Base-by-base conservation (phyloP, 2,888 invertebrate genomes). In the Penaeus monodon region DNA sequence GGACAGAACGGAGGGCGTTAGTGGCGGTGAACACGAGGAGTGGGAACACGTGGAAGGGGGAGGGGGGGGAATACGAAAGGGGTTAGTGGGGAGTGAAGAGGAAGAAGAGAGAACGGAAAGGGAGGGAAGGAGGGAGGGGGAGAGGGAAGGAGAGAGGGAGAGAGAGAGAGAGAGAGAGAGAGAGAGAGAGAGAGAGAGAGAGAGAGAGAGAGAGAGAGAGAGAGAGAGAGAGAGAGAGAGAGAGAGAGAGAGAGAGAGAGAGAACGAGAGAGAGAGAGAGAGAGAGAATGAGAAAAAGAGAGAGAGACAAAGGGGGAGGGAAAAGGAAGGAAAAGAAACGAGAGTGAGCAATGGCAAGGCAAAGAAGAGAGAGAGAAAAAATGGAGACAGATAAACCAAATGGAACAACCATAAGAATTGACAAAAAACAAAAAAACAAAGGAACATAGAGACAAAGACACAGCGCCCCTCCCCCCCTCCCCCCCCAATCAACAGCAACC, bases 91-190 rank as follows among this genome's bases (percentile, higher is more conserved):
- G 44, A 44, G 44, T 10, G 10, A 8, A 44, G 8, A 8, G 6
- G 4, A 38, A 38, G 6, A 38, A 3, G 33, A 38, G 33, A 38
- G 33, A 38, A 38, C 33, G 33, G 33, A 38, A n/a, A 4, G 4
- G 1, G 38, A 33, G 49, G 57, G 49, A 22, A n/a, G 8, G 22
- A 78, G 24, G 22, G 24, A 33, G 8, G 14, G 22, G 57, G 24
- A 29, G 49, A 29, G 70, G 20, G 73, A 63, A 73, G 20, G 81
- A 63, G 81, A 63, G 70, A 63, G 73, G 29, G 81, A 63, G 70
- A 63, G 81, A 63, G 81, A 63, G 73, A 63, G 81, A 63, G 81
- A 63, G 81, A 63, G 81, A 63, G 81, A 63, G 81, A 63, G 81
- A 63, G 81, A 63, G 81, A 63, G 73, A 63, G 81, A 63, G 81